Base-by-base conservation (phyloP, 2,797 vertebrate species). In the Crenichthys baileyi region DNA sequence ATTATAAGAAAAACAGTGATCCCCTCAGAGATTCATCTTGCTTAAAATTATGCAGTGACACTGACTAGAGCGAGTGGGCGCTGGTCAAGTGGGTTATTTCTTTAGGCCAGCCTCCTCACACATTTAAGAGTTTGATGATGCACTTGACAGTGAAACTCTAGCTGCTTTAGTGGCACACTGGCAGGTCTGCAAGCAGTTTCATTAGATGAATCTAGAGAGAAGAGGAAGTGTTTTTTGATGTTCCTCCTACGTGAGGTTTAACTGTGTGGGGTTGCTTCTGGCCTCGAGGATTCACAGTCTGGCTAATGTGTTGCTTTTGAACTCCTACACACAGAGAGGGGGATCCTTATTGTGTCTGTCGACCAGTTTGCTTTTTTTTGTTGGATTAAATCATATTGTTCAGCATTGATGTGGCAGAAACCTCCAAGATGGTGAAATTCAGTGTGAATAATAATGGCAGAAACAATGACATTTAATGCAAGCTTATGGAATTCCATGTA, bases 251-350 rank as follows among this genome's bases (percentile, higher is more conserved):
- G 79, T 89, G 79, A 91, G 85, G 81, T 92, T 91, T 89, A 88
- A 85, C 90, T 90, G 90, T 88, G 90, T 91, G 87, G 88, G 91
- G 83, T 87, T 91, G 84, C 90, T 84, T 83, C 83, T 91, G 90
- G 90, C 92, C 92, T 93, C 75, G 72, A 93, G 91, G 91, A 94
- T 87, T 83, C 75, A 60, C 84, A 86, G 91, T 91, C 90, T 93
- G 91, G 89, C 85, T 93, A 94, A 92, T 93, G 88, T 92, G 89
- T 84, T 91, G 79, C 92, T 93, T 92, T 93, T 85, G 90, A 70
- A 92, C 94, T 92, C 93, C 92, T 80, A 93, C 91, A 90, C 92
- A 83, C 70, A 77, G 76, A 86, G 78, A 79, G 77, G 85, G 80
- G 80, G 88, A 83, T 82, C 80, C 75, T 80, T 51, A 1, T 72